These are phyloP conservation scores for Drosophila birchii DNA, from an alignment of 2,888 invertebrate genomes.

Conservation along the genomic window DNA sequence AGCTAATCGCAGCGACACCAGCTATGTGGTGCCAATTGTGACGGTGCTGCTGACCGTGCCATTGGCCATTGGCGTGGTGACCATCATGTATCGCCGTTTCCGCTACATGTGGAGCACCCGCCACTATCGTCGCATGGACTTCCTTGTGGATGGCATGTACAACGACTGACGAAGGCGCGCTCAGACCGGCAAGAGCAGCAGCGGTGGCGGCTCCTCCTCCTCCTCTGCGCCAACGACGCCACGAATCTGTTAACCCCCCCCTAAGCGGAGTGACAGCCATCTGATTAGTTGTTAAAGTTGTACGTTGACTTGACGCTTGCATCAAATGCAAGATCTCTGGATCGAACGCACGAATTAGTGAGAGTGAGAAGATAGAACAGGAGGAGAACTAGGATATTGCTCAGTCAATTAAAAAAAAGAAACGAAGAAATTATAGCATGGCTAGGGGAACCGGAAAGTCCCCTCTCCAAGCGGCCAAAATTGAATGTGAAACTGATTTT, in stretches of 20 bases:
- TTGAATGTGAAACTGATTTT: slow-evolving; percentile 45
- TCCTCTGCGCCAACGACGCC: slow-evolving; percentile 7
- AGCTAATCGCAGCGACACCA: slow-evolving; percentile 85
- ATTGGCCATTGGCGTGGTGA: slow-evolving; percentile 87
- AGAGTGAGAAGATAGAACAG: slow-evolving; percentile 22
- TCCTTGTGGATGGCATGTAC: slow-evolving; percentile 95
- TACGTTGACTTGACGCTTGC: slow-evolving; percentile 39
- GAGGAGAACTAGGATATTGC: slow-evolving; percentile 40
- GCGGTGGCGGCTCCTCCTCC: slow-evolving; percentile 4
- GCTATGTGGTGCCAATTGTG: slow-evolving; percentile 90
- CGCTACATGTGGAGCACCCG: slow-evolving; percentile 93
- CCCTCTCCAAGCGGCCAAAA: slow-evolving; percentile 48
- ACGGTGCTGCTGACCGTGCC: slow-evolving; percentile 91
- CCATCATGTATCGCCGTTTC: slow-evolving; percentile 89
- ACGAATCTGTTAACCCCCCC: slow-evolving; percentile 31
- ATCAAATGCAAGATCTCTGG: slow-evolving; percentile 56
- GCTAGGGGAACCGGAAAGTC: background rate
- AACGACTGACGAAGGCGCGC: slow-evolving; percentile 87
- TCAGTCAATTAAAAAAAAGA: slow-evolving; percentile 47
- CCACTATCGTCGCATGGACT: slow-evolving; percentile 95
- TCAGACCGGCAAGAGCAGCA: slow-evolving; percentile 27
- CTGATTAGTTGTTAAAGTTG: slow-evolving; percentile 57
- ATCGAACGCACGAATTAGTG: slow-evolving; percentile 1
- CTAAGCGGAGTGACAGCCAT: slow-evolving; percentile 8
- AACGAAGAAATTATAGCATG: background rate